Evolutionary conservation across 2,797 vertebrate species (phyloP), one percentile per base, ranked within the genome.

Genomic region (Myotis vivesi): DNA sequence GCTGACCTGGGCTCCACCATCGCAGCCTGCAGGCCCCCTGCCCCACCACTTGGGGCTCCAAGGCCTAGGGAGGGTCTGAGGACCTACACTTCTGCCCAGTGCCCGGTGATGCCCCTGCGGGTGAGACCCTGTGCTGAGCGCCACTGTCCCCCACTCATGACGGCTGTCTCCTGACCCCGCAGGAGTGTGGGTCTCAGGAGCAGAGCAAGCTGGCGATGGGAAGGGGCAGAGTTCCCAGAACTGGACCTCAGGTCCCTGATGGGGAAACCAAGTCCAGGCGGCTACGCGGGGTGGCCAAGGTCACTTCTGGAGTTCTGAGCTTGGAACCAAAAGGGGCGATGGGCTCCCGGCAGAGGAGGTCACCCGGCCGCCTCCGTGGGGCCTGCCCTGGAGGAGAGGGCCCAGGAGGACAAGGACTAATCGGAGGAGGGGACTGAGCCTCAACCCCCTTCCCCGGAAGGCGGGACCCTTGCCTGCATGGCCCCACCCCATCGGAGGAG

Each of bases 231-330:
- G n/a, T 11, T 36, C 6, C 46, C 59, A 46, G 69, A 46, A 38
- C 23, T 0, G 4, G 20, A 10, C 12, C 22, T 44, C 25, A 15
- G 30, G 53, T 83, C 46, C 3, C 16, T 4, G 6, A 41, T 17
- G 46, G 77, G 57, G 77, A 92, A 81, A 53, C 41, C 25, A 44
- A 28, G 44, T 49, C 22, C 41, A 72, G 11, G 13, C 0, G 33
- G 49, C 36, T 33, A 23, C 1, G 16, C 1, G 19, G 62, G 5
- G 12, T 5, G 6, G 3, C 33, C n/a, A 20, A 1, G 0, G 20
- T 73, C 49, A 20, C 23, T 2, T 44, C 44, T 25, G 53, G 41
- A 41, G 22, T 83, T 92, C 64, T 38, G 71, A 64, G 64, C 71
- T 16, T 9, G 9, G 13, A 16, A 10, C 81, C 11, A 6, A 69